Percentiles rank a stretch among this genome's conserved stretches.
These are phyloP conservation scores for Drosophila ohnishii DNA, from an alignment of 1,140 invertebrate species.

Conservation along the genomic window DNA sequence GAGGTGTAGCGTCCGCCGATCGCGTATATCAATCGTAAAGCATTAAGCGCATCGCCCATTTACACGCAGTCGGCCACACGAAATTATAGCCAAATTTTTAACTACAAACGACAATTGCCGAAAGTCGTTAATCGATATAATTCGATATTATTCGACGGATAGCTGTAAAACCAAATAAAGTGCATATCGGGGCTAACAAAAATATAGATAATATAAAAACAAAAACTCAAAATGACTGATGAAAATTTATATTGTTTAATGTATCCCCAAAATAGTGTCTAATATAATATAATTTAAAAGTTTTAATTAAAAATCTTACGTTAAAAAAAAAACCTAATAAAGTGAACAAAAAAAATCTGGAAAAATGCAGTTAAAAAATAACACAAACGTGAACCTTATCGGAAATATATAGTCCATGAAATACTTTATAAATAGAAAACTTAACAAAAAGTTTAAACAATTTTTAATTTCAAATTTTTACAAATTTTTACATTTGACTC, in stretches of 20 bases:
- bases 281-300: neutral
- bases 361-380: neutral
- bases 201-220: neutral
- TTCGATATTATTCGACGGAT: constrained; percentile 1
- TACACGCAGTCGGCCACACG: constrained; percentile 48
- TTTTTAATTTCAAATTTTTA: neutral
- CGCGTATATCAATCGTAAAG: constrained; percentile 82
- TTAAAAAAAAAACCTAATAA: neutral
- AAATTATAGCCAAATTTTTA: constrained; percentile 16
- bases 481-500: neutral
- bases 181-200: constrained; percentile 4
- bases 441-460: neutral
- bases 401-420: neutral
- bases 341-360: neutral
- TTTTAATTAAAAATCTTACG: neutral
- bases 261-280: neutral
- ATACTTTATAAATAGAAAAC: neutral
- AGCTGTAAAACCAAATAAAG: constrained; percentile 9
- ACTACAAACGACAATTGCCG: constrained; percentile 19
- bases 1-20: constrained; percentile 83
- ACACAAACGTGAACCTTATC: neutral
- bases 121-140: constrained; percentile 13
- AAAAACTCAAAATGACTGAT: constrained; percentile 13
- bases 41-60: constrained; percentile 76
- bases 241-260: constrained; percentile 1